Evolutionary conservation across 2,797 vertebrate genomes (phyloP), one percentile per base, ranked within the genome.

Genomic region (Oophaga sylvatica): DNA sequence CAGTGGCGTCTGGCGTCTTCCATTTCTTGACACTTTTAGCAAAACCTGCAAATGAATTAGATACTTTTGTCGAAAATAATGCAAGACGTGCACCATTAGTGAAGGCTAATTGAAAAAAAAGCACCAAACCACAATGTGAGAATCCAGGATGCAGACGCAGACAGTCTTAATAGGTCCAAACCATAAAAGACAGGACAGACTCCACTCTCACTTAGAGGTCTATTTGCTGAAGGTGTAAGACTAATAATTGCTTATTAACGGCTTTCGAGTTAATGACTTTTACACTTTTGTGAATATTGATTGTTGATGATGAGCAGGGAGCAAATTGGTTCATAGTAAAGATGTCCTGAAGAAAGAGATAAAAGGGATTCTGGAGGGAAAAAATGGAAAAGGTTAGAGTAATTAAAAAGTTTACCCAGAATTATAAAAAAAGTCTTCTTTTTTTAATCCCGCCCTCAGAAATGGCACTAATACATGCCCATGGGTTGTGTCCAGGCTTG

Each of bases 201-300:
- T 60, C 35, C 82, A 84, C 5, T 70, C 87, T 88, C 56, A 80
- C 80, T 80, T 88, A 80, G 76, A 45, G 65, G 60, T 73, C 81
- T 88, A 88, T 84, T 62, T 41, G 26, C 57, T 79, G 73, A 78
- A 83, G 81, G 82, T 84, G 82, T 84, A 60, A 88, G 59, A 84
- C 81, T 75, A 68, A 71, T 84, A 80, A 88, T 80, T 84, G 87
- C 71, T 88, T 77, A 70, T 80, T 84, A 88, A 84, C 65, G 29
- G 87, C 87, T 88, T 88, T 87, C 71, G 79, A 77, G 81, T 79
- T 84, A 83, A 87, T 87, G 87, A 84, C 81, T 76, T 73, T 87
- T 68, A 65, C 87, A 87, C 81, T 79, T 88, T 84, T 12, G 56
- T 73, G 82, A 80, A 79, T 62, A 88, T 88, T 53, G 76, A 84